Conservation (phyloP, 1,140 invertebrate species). For the Amyelois transitella region DNA sequence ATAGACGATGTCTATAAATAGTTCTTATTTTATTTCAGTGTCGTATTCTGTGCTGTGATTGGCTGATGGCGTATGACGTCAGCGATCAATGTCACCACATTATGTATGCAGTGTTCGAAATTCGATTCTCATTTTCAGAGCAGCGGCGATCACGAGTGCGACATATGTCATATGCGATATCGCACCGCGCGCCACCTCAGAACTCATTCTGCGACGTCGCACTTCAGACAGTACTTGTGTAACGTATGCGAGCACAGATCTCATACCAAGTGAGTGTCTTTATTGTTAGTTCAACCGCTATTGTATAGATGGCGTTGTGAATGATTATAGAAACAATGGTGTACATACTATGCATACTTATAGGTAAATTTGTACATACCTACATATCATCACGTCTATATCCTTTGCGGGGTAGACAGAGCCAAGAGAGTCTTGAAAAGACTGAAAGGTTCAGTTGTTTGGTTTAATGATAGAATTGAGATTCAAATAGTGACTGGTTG, state of each 20-base stretch:
- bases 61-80: no score
- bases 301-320: background rate
- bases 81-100: no score
- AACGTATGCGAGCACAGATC: conserved; percentile 24
- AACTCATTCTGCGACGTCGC: conserved; percentile 27
- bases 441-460: no score
- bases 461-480: no score
- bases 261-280: conserved; percentile 41
- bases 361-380: no score
- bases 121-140: conserved; percentile 13
- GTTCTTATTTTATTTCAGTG: no score
- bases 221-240: conserved; percentile 31
- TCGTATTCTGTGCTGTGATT: no score
- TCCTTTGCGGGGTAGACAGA: no score
- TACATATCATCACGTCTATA: no score
- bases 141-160: conserved; percentile 32
- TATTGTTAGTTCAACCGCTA: background rate
- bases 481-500: no score
- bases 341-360: background rate
- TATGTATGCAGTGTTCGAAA: background rate
- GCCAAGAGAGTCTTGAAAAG: no score
- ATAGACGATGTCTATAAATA: no score
- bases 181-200: conserved; percentile 20
- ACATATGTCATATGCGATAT: conserved; percentile 40
- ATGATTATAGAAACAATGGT: background rate